These are phyloP conservation scores for Agelas oroides DNA, from an alignment of 37 sponge, comb jelly and placozoan genomes.

Conservation along the genomic window DNA sequence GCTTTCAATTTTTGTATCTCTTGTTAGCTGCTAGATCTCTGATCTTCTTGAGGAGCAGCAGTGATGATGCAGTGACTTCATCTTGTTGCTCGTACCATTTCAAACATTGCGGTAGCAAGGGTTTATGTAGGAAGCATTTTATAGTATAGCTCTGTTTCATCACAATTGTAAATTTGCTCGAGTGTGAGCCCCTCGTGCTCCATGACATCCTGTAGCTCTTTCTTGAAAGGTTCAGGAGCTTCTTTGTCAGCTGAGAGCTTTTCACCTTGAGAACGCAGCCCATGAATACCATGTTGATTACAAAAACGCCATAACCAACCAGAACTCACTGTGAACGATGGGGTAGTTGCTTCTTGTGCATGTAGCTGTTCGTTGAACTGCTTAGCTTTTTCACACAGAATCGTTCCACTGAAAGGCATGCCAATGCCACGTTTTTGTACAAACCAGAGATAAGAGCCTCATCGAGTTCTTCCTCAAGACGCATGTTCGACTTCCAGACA, in stretches of 20 bases:
- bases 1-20: too few species aligned
- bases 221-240: not conserved
- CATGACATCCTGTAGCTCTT: not conserved
- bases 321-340: not conserved
- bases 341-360: constrained; percentile 8
- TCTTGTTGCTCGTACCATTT: too few species aligned
- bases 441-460: constrained; percentile 29
- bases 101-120: constrained; percentile 31
- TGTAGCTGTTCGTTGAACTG: constrained; percentile 1
- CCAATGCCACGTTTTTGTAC: constrained; percentile 17
- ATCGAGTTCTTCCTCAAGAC: constrained; percentile 2
- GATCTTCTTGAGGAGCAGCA: too few species aligned
- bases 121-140: constrained; percentile 46
- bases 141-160: constrained; percentile 66
- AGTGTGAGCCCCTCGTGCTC: not conserved
- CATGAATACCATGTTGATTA: constrained; percentile 10
- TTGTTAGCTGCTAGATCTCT: too few species aligned
- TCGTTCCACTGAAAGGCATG: too few species aligned
- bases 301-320: constrained; percentile 27
- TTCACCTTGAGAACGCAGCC: constrained; percentile 32
- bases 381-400: constrained; percentile 27
- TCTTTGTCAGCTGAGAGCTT: constrained; percentile 18
- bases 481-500: constrained; percentile 18
- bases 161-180: constrained; percentile 58
- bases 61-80: too few species aligned